These are phyloP conservation scores for Cheilosia grossa DNA, from an alignment of 2,888 invertebrate genomes.

Conservation along the genomic window DNA sequence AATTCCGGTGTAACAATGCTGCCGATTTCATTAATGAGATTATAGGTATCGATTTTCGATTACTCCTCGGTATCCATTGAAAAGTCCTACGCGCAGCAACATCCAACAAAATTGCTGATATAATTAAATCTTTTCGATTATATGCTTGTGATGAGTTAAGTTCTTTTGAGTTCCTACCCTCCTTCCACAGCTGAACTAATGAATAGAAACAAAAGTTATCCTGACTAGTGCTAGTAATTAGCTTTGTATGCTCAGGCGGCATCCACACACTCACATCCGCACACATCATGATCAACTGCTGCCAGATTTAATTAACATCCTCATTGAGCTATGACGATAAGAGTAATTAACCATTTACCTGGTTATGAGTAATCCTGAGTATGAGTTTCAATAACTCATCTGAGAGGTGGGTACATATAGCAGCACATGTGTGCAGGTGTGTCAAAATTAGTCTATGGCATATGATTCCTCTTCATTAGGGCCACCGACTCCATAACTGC, in stretches of 20 bases:
- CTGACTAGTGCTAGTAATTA: slow-evolving; percentile 2
- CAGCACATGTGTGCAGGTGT: not conserved
- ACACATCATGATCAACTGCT: slow-evolving; percentile 9
- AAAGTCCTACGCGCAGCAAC: not conserved
- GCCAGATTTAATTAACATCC: slow-evolving; percentile 55
- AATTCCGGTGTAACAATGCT: slow-evolving; percentile 27
- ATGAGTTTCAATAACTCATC: slow-evolving; percentile 5
- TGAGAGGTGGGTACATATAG: no score
- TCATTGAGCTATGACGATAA: slow-evolving; percentile 19
- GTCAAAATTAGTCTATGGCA: slow-evolving; percentile 34
- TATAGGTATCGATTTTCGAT: slow-evolving; percentile 51
- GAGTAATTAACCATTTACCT: slow-evolving; percentile 50
- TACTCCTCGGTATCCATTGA: slow-evolving; percentile 16
- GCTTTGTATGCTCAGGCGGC: not conserved
- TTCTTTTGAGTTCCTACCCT: slow-evolving; percentile 10
- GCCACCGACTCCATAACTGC: slow-evolving; percentile 3
- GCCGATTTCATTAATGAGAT: slow-evolving; percentile 50
- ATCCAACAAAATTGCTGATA: slow-evolving; percentile 47
- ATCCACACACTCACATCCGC: not conserved
- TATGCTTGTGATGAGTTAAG: slow-evolving; percentile 17
- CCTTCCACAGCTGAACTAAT: not conserved
- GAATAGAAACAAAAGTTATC: no score
- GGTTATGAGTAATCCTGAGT: slow-evolving; percentile 41
- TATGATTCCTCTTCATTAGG: slow-evolving; percentile 56
- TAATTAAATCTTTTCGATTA: slow-evolving; percentile 48